Evolutionary conservation across 23 tunicate genomes (phyloP), one percentile per base, ranked within the genome.

Genomic region (Halocynthia roretzi): DNA sequence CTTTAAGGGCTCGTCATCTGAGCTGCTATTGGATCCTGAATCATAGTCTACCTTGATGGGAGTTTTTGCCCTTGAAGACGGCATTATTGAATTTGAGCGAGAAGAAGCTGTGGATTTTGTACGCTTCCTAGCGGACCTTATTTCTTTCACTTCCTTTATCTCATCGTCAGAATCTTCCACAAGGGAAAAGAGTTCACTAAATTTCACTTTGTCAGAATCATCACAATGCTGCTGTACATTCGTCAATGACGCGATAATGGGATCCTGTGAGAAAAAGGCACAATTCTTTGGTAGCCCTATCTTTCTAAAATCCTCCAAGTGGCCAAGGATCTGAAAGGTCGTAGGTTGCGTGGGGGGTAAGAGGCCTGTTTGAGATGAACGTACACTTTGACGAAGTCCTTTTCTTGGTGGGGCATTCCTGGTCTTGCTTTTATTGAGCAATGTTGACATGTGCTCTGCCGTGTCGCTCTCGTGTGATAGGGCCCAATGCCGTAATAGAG

Each of bases 401-500:
- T 85, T 91, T 17, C 90, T 55, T 9, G 97, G 90, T 11, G 97
- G 97, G 17, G 90, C 81, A 54, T 85, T 85, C 49, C 90, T 85
- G 51, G 90, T 70, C 67, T 91, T 91, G 67, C 81, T 85, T 50
- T 91, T 91, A 54, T 61, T 77, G 5, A 91, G 56, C 60, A 91
- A 66, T 56, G 84, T 60, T 9, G 84, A 86, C 54, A 91, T 72
- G 54, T 85, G 90, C 6, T 85, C 98, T 10, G 93, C 71, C 7
- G 86, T 15, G 58, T 92, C 87, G 14, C 65, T 82, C 57, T 60
- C 78, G 71, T 92, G 86, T 23, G 72, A 79, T 14, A 92, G 61
- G 10, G 87, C 92, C 98, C 98, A 92, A 66, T 92, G 86, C 74
- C 98, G 91, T 61, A 92, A 78, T 22, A 92, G 75, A 51, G 98